A percentile compares a stretch with the other conserved stretches of the same genome.
phyloP scores from a whole-genome alignment of 2,888 invertebrate genomes.

The Chymomyza caudatula region DNA sequence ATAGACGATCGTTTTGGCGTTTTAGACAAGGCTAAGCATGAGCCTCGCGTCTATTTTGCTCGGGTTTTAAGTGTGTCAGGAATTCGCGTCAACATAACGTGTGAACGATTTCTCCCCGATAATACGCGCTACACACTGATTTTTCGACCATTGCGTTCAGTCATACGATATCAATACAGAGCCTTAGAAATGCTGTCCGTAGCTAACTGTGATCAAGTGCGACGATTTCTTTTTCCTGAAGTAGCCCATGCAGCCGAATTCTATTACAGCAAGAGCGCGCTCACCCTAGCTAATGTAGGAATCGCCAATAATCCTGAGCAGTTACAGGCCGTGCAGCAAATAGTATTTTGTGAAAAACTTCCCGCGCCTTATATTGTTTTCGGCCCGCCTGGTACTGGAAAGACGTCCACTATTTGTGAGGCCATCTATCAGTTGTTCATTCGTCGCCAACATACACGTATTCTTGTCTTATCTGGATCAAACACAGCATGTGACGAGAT shows the following conservation, averaged over 20 bases:
- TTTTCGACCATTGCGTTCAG: slow-evolving; percentile 64
- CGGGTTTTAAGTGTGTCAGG: slow-evolving; percentile 49
- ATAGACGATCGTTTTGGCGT: slow-evolving; percentile 40
- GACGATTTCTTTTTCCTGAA: slow-evolving; percentile 56
- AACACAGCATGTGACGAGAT: slow-evolving; percentile 86
- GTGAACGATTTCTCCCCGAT: slow-evolving; percentile 48
- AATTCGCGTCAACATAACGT: slow-evolving; percentile 60
- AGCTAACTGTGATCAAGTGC: slow-evolving; percentile 25
- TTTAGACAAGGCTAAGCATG: slow-evolving; percentile 33
- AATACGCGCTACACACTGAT: slow-evolving; percentile 49
- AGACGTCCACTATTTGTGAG: slow-evolving; percentile 86
- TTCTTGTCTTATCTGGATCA: slow-evolving; percentile 84
- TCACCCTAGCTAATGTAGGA: slow-evolving; percentile 32
- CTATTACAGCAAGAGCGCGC: neutral
- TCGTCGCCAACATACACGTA: slow-evolving; percentile 75
- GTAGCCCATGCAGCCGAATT: neutral
- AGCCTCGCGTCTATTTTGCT: slow-evolving; percentile 56
- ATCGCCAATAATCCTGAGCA: slow-evolving; percentile 82
- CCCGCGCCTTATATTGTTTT: slow-evolving; percentile 89
- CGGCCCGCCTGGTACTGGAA: slow-evolving; percentile 93
- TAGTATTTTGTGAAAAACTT: slow-evolving; percentile 82
- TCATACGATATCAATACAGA: slow-evolving; percentile 71
- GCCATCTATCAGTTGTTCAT: slow-evolving; percentile 82
- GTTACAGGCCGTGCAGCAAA: slow-evolving; percentile 83
- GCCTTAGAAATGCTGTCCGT: slow-evolving; percentile 54